These are phyloP conservation scores for Paguma larvata DNA, from an alignment of 2,797 vertebrate genomes.

Conservation along the genomic window DNA sequence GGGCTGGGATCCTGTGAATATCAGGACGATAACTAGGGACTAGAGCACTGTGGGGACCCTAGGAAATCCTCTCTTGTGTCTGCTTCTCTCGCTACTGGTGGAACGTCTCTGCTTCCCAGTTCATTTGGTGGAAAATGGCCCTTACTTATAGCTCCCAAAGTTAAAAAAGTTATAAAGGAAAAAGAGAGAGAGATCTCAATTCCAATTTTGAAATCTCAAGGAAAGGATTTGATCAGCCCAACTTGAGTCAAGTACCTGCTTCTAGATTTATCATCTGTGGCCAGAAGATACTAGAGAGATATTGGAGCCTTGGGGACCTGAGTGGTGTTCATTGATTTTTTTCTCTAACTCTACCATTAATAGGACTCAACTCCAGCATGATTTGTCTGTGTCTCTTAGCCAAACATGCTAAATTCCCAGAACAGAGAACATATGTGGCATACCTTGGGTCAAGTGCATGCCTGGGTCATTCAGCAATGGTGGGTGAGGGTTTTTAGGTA, in stretches of 20 bases:
- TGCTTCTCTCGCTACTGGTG: not conserved
- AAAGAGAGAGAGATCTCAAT: not conserved
- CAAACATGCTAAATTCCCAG: conserved; percentile 18
- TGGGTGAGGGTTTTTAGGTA: not conserved
- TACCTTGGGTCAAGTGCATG: not conserved
- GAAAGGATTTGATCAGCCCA: not conserved
- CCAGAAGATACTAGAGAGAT: not conserved
- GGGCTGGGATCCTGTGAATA: not conserved
- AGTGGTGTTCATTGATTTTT: not conserved
- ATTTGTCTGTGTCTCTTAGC: not conserved
- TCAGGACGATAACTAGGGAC: not conserved
- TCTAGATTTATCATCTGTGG: not conserved
- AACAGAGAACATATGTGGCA: not conserved
- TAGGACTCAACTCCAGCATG: not conserved
- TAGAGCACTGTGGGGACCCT: not conserved
- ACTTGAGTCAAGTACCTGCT: not conserved
- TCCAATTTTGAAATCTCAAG: not conserved
- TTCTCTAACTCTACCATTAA: not conserved
- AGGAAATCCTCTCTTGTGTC: not conserved
- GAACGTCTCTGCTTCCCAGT: not conserved
- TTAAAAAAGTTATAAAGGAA: not conserved
- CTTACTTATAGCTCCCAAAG: not conserved
- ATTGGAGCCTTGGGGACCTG: not conserved
- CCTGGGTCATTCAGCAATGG: not conserved
- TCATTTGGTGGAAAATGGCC: not conserved